Evolutionary conservation across 2,888 invertebrate genomes (phyloP), one percentile per base, ranked within the genome.

Genomic region (Cylindroiulus punctatus): DNA sequence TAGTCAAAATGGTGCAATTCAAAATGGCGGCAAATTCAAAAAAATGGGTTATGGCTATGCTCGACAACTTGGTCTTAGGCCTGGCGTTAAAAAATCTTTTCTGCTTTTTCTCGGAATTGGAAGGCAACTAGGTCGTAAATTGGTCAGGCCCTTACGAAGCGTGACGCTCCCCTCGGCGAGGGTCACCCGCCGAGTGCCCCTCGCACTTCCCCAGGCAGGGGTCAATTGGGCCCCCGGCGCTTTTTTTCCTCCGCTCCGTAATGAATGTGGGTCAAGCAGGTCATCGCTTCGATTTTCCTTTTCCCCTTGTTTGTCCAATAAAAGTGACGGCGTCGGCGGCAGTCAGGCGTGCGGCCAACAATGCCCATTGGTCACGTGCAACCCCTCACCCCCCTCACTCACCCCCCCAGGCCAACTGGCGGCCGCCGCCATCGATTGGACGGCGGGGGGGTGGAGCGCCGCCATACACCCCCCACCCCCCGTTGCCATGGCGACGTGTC

Each of bases 291-390:
- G 57, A 65, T 65, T 65, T 65, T 65, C 57, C 57, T 65, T 65
- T 65, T 65, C 57, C 57, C 57, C 57, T 65, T 65, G 57, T 65
- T 65, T 65, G 57, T 65, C 57, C 57, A 65, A 65, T 65, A 65
- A 65, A 65, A 65, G 57, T 65, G 57, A 65, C 57, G 57, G 57
- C 57, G 57, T 65, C 57, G 57, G 57, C 57, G 57, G 57, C 57
- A 65, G 57, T 65, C 57, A 65, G 57, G 57, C 57, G 57, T 65
- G 57, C 57, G 57, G 57, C 57, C 57, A 65, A 65, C 57, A 65
- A 65, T 65, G 57, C 22, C 22, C 57, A 65, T 65, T 65, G 57
- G 57, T 65, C 57, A 65, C 57, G 57, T 65, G 57, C 57, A 65
- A 65, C 57, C 22, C 22, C 22, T 22, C 57, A 65, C 57, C 22